Percentiles rank a stretch among this genome's conserved stretches.
These are phyloP conservation scores for Drosophila mojavensis DNA, from an alignment of 1,140 invertebrate species.

Conservation along the genomic window DNA sequence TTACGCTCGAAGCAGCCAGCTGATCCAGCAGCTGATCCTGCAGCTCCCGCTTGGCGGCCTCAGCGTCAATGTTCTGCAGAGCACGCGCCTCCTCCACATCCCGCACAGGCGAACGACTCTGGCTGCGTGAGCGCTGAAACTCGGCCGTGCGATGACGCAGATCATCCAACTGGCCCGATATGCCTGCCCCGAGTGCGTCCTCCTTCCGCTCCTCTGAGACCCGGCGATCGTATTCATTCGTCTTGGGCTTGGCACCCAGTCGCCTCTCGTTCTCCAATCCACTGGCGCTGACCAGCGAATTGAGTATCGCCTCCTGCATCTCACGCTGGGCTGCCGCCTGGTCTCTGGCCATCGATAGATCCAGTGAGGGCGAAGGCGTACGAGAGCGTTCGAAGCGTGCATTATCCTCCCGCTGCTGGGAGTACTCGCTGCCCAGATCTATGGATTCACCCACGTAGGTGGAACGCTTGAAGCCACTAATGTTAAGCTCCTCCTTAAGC, in stretches of 20 bases:
- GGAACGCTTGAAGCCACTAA: constrained; percentile 74
- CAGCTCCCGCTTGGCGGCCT: constrained; percentile 58
- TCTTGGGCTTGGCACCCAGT: constrained; percentile 73
- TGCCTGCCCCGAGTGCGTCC: constrained; percentile 38
- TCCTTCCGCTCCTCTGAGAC: constrained; percentile 70
- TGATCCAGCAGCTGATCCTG: constrained; percentile 70
- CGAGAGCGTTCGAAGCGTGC: constrained; percentile 56
- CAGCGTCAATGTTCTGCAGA: constrained; percentile 56
- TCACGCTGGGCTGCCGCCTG: constrained; percentile 54
- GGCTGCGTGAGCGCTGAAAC: constrained; percentile 75
- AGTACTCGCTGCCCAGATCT: constrained; percentile 63
- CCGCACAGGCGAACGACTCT: constrained; percentile 67
- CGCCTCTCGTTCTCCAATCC: constrained; percentile 43
- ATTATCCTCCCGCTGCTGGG: constrained; percentile 40
- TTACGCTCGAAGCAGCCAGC: constrained; percentile 60
- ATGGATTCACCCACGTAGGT: constrained; percentile 78
- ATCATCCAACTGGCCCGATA: constrained; percentile 56
- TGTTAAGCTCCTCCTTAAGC: constrained; percentile 59
- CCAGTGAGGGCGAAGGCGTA: constrained; percentile 51
- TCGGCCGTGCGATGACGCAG: constrained; percentile 66
- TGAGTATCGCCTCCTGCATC: constrained; percentile 64
- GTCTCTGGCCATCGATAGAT: constrained; percentile 32
- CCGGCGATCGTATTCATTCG: constrained; percentile 47
- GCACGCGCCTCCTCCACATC: constrained; percentile 36
- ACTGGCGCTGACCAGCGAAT: constrained; percentile 43